These are phyloP conservation scores for Girardinus metallicus DNA, from an alignment of 2,797 vertebrate species.

Conservation along the genomic window DNA sequence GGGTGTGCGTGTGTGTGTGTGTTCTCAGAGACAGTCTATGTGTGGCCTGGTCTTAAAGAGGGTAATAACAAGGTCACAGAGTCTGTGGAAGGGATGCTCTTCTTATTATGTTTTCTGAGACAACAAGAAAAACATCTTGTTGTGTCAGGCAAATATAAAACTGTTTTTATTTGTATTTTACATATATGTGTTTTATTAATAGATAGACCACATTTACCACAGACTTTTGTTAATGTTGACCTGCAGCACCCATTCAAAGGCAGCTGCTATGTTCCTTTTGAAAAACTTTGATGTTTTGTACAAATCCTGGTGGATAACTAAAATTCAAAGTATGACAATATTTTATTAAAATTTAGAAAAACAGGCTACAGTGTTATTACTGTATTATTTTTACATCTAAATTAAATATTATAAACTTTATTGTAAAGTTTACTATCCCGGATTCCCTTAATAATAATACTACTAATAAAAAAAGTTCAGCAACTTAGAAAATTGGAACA, in stretches of 20 bases:
- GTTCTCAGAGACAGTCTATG: constrained; percentile 37
- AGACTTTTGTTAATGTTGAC: constrained; percentile 49
- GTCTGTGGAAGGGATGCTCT: constrained; percentile 6
- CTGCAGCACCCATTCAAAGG: constrained; percentile 24
- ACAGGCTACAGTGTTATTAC: too few relatives aligned
- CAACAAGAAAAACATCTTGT: neutral
- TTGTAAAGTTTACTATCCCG: too few relatives aligned
- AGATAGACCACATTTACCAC: neutral
- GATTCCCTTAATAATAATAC: too few relatives aligned
- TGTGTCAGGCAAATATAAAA: neutral
- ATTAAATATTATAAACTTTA: too few relatives aligned
- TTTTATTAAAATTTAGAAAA: too few relatives aligned
- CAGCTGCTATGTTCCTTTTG: constrained; percentile 31
- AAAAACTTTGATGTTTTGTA: constrained; percentile 3
- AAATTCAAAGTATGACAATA: too few relatives aligned
- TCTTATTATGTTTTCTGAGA: neutral
- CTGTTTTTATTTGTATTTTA: neutral
- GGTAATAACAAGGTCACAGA: constrained; percentile 46
- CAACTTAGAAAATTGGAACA: neutral
- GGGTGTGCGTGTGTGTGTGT: constrained; percentile 38
- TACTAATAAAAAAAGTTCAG: neutral
- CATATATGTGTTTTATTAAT: neutral
- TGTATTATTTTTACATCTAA: too few relatives aligned
- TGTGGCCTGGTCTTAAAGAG: constrained; percentile 13
- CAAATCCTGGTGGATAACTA: neutral